Evolutionary conservation across 2,888 invertebrate species (phyloP).

Genomic region (Hemithea aestivaria): DNA sequence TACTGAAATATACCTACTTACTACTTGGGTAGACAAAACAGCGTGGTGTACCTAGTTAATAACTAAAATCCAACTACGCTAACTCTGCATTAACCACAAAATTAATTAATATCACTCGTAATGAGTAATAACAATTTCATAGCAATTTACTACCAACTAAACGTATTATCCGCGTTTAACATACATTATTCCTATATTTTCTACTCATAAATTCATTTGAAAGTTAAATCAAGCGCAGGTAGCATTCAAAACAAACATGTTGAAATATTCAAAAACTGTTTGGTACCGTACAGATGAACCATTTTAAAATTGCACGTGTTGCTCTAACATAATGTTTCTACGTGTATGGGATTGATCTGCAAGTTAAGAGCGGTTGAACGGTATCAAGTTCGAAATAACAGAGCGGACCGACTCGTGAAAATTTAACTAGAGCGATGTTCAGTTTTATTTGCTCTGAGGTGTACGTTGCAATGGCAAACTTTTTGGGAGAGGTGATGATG

Average conservation of each 20-base stretch:
- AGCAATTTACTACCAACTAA: too few species aligned
- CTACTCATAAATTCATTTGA: constrained; percentile 4
- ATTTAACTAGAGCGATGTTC: constrained; percentile 53
- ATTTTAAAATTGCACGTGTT: too few species aligned
- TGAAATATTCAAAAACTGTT: constrained; percentile 40
- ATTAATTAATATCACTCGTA: too few species aligned
- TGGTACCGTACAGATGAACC: constrained; percentile 37
- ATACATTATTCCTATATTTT: background rate
- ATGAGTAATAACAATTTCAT: too few species aligned
- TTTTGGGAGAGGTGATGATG: constrained; percentile 6
- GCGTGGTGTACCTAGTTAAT: too few species aligned
- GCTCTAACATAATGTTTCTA: too few species aligned
- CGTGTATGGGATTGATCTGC: constrained; percentile 28
- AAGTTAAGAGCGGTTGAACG: background rate
- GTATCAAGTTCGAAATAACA: background rate
- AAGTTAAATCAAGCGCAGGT: constrained; percentile 21
- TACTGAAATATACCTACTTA: too few species aligned
- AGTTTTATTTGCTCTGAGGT: constrained; percentile 58
- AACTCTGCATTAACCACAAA: too few species aligned
- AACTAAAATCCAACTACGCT: too few species aligned
- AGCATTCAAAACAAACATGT: constrained; percentile 26
- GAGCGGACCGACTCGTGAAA: constrained; percentile 48
- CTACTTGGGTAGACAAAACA: too few species aligned
- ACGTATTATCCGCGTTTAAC: too few species aligned
- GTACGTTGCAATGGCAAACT: constrained; percentile 29